Evolutionary conservation across 2,888 invertebrate genomes (phyloP).

Genomic region (Quadriops clusia): DNA sequence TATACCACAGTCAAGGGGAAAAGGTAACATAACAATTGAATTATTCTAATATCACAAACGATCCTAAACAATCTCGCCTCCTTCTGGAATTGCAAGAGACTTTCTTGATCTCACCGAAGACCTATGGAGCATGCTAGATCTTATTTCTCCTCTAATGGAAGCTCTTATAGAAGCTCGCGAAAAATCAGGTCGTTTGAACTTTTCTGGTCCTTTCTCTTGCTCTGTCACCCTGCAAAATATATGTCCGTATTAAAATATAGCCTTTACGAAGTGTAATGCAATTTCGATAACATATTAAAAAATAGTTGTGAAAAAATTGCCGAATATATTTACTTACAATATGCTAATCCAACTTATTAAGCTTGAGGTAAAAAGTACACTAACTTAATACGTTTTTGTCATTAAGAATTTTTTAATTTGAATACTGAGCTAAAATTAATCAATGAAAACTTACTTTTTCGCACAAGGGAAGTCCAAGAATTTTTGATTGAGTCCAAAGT

Average conservation of each 20-base stretch:
- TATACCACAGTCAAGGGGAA: no score
- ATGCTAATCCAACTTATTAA: no score
- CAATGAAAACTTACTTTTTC: constrained; percentile 47
- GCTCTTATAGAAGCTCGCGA: constrained; percentile 45
- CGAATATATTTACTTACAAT: no score
- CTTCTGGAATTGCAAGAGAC: constrained; percentile 27
- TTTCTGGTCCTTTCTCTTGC: constrained; percentile 25
- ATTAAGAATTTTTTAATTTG: no score
- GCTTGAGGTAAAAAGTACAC: no score
- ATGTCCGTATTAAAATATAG: background rate
- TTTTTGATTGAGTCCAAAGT: constrained; percentile 67
- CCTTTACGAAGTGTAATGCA: no score
- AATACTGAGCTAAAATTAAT: no score
- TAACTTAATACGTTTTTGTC: no score
- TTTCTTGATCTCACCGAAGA: constrained; percentile 41
- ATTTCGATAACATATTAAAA: no score
- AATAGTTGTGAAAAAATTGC: no score
- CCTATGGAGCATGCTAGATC: constrained; percentile 47
- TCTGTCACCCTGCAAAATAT: constrained; percentile 29
- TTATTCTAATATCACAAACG: no score
- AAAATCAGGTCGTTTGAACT: constrained; percentile 26
- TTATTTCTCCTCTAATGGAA: constrained; percentile 50
- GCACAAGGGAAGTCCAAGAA: constrained; percentile 75
- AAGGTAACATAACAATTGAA: no score
- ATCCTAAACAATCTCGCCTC: constrained; percentile 18